Evolutionary conservation across 2,888 invertebrate species (phyloP), one percentile per base, ranked within the genome.

Genomic region (Dolomedes plantarius): DNA sequence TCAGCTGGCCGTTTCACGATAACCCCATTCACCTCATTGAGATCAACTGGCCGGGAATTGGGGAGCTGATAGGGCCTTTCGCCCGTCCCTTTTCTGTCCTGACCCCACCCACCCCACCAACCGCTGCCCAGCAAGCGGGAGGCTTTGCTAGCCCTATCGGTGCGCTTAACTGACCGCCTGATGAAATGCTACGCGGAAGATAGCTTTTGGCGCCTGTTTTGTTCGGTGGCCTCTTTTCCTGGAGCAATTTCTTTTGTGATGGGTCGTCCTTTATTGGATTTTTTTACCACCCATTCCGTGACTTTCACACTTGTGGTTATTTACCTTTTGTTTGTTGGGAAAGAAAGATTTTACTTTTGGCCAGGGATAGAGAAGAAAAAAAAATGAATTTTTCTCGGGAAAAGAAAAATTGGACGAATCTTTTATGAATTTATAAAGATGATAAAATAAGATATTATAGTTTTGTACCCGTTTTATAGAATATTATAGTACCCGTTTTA

Each of bases 11-110:
- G 39, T 39, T 65, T 69, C 64, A 28, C 62, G 80, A 80, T 86
- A 86, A 86, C 86, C 86, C 86, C 76, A 86, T 86, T 86, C 80
- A 76, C 80, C 76, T 76, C 80, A 80, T 80, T 86, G 80, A 86
- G 80, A 86, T 86, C 74, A 75, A 86, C 85, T 86, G 78, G 78
- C 56, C 69, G 74, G 50, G 83, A 85, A 85, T 85, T 77, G 77
- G 68, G 56, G n/a, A n/a, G 46, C 77, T 68, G 77, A 83, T 83
- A 83, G 77, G 50, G 71, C 41, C 64, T 68, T 80, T 50, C 65
- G 65, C 46, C n/a, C 71, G 72, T 56, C 71, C 83, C 62, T 56
- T 69, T 69, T 69, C 41, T 69, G 41, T 67, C 23, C 36, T 39
- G 36, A 46, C 56, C 81, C 68, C 29, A 32, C 28, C 69, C 13